A percentile compares a stretch with the other conserved stretches of the same genome.
These are phyloP conservation scores for Microtus oregoni DNA, from an alignment of 2,113 vertebrate genomes.

Conservation along the genomic window DNA sequence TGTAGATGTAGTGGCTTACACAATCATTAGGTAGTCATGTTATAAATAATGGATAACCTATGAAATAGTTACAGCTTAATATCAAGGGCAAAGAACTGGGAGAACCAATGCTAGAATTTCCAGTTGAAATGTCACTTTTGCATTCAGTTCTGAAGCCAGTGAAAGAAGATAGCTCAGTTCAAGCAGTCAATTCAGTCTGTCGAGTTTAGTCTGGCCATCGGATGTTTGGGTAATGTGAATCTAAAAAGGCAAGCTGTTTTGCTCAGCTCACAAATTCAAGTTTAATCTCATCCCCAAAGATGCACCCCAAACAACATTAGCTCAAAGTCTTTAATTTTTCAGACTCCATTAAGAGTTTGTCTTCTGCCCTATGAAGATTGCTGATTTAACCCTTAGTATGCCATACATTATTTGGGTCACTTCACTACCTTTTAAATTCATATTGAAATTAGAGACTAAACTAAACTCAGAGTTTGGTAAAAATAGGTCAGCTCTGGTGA, in stretches of 20 bases:
- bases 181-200: not conserved
- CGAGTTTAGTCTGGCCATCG: not conserved
- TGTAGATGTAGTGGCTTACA: not conserved
- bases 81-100: not conserved
- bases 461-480: not conserved
- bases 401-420: not conserved
- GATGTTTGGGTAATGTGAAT: not conserved
- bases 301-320: not conserved
- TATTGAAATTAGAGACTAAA: not conserved
- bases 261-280: not conserved
- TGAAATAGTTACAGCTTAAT: not conserved
- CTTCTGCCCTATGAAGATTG: not conserved
- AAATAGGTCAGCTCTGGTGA: not conserved
- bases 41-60: not conserved
- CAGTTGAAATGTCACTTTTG: not conserved
- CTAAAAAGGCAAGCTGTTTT: not conserved
- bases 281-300: not conserved
- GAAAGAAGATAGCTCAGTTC: not conserved
- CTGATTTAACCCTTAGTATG: not conserved
- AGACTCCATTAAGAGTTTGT: not conserved
- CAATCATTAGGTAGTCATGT: not conserved
- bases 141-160: not conserved
- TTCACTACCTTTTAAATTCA: not conserved
- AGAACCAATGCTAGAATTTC: not conserved
- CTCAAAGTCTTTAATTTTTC: not conserved